These are phyloP conservation scores for Sorex maritimensis DNA, from an alignment of 2,797 vertebrate species.

Conservation along the genomic window DNA sequence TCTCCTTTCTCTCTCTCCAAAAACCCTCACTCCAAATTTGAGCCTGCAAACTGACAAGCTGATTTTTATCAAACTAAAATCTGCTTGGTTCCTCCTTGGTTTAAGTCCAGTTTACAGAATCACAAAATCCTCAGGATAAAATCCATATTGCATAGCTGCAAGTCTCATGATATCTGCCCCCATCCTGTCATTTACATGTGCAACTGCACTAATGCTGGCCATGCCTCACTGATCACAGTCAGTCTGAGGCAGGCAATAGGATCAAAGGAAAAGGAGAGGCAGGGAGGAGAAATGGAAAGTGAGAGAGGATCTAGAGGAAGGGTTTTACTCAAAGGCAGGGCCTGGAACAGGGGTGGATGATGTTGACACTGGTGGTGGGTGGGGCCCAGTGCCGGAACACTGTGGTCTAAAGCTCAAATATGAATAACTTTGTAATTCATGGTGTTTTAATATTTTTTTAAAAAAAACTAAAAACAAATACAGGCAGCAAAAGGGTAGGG, in stretches of 20 bases:
- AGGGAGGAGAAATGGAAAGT: neutral
- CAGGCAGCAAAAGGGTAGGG: too few relatives aligned
- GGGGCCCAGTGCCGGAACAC: too few relatives aligned
- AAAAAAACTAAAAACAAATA: too few relatives aligned
- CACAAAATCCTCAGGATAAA: neutral
- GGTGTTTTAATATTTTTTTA: too few relatives aligned
- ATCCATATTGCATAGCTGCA: neutral
- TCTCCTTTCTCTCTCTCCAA: neutral
- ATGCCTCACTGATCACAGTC: accelerated
- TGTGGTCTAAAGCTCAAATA: too few relatives aligned
- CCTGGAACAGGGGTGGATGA: too few relatives aligned
- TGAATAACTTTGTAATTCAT: too few relatives aligned
- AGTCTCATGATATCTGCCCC: neutral
- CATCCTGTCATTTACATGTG: neutral
- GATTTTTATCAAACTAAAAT: neutral
- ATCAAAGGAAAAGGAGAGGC: neutral
- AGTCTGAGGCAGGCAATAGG: neutral
- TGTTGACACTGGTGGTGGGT: too few relatives aligned
- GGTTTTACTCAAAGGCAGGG: neutral
- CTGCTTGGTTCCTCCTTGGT: neutral
- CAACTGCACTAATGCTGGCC: accelerated
- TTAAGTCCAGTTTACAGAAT: neutral
- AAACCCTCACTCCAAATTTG: neutral
- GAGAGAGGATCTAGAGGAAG: neutral
- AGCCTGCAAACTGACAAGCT: neutral